Evolutionary conservation across 2,888 invertebrate genomes (phyloP), one percentile per base, ranked within the genome.

Genomic region (Sminthurides aquaticus): DNA sequence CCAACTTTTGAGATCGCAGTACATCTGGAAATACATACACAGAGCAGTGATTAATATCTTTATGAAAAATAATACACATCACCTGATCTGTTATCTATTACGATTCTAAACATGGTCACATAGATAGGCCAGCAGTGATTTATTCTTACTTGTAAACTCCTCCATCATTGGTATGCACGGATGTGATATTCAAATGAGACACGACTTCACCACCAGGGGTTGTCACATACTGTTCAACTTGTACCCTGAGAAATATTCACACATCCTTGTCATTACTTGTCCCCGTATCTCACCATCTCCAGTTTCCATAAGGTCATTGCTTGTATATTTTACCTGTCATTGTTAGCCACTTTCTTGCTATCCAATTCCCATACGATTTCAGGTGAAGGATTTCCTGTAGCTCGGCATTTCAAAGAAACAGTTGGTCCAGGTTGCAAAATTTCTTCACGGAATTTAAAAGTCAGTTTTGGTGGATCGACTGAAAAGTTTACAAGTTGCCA

Each of bases 341-440:
- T 86, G 77, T 87, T 88, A 55, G 87, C 84, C 59, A 93, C 82
- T 71, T 89, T 87, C 75, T 90, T 88, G 64, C 90, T 90, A 78
- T 94, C 94, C 65, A 94, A 82, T 77, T 90, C 88, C 96, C 96
- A 96, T 24, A 88, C 86, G 76, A 96, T 92, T 81, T 91, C 91
- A 57, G 96, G 95, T 1, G 91, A 90, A 1, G 96, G 96, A 80
- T 93, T 95, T 59, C 96, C 96, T 68, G 93, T 90, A 5, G 94
- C 95, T 57, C 90, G 87, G 80, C 96, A 96, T 78, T 91, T 91
- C 61, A 96, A 82, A 71, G 90, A 90, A 18, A 94, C 88, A 57
- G 89, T 87, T 60, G 91, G 90, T 59, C 94, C 94, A 0, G 92
- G 92, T 75, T 92, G 90, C 71, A 94, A 85, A 57, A 91, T 93